Evolutionary conservation across 2,888 invertebrate genomes (phyloP).

Genomic region (Phyto melanocephala): DNA sequence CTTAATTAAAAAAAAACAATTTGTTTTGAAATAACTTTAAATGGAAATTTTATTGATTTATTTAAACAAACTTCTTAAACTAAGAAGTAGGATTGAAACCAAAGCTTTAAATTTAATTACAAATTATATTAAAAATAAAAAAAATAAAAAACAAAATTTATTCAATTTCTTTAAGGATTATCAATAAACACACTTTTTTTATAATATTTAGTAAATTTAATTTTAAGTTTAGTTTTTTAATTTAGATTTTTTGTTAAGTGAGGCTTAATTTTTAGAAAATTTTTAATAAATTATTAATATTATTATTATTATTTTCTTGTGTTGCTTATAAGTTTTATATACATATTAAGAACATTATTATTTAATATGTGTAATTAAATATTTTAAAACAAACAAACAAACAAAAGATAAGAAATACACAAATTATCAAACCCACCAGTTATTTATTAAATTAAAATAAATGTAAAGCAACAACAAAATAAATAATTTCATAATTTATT

Average conservation of each 20-base stretch:
- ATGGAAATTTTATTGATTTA: neutral
- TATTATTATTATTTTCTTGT: neutral
- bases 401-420: constrained; percentile 25
- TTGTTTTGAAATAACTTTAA: constrained; percentile 20
- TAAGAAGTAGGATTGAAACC: constrained; percentile 63
- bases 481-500: constrained; percentile 23
- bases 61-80: constrained; percentile 33
- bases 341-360: neutral
- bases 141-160: constrained; percentile 20
- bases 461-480: constrained; percentile 23
- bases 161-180: neutral
- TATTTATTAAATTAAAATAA: constrained; percentile 60
- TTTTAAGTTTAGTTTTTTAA: constrained; percentile 35
- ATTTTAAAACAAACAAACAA: constrained; percentile 23
- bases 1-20: constrained; percentile 2
- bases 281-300: constrained; percentile 48
- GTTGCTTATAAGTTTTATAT: constrained; percentile 47
- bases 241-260: constrained; percentile 47
- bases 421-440: constrained; percentile 66
- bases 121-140: constrained; percentile 42
- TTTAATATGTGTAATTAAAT: constrained; percentile 2
- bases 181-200: constrained; percentile 12
- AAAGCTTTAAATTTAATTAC: constrained; percentile 67
- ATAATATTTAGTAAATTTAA: constrained; percentile 47
- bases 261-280: constrained; percentile 63